phyloP scores from a whole-genome alignment of 2,797 vertebrate genomes.

The Lates japonicus region DNA sequence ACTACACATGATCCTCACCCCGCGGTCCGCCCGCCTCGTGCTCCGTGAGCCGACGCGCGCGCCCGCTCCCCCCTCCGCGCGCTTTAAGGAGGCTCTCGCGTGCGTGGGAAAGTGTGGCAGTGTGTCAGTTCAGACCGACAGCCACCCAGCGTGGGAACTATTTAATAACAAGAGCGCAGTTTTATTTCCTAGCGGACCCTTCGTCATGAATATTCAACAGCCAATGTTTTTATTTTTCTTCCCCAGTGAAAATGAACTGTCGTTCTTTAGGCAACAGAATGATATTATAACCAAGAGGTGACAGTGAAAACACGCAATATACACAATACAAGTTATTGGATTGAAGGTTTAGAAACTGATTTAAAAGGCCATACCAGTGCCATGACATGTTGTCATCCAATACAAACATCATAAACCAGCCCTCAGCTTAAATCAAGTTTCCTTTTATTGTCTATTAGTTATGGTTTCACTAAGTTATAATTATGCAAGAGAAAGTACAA shows the following conservation, averaged over 20 bases:
- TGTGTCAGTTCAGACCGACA: conserved; percentile 78
- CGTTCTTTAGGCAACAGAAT: neutral
- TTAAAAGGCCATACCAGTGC: neutral
- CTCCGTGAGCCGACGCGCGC: conserved; percentile 77
- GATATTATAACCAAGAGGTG: neutral
- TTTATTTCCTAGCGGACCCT: neutral
- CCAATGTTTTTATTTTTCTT: neutral
- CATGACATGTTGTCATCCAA: neutral
- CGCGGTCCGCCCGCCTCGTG: conserved; percentile 83
- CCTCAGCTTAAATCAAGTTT: neutral
- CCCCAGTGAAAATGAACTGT: too few species aligned
- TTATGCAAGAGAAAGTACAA: neutral
- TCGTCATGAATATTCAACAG: neutral
- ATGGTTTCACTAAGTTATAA: neutral
- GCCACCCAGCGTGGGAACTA: conserved; percentile 78
- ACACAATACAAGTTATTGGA: too few species aligned
- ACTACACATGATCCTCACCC: conserved; percentile 88
- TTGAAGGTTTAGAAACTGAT: neutral
- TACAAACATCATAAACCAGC: neutral
- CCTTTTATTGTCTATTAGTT: neutral
- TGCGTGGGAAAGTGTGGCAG: conserved; percentile 88
- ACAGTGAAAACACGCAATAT: too few species aligned
- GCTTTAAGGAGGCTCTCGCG: conserved; percentile 80
- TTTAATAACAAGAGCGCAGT: conserved; percentile 35
- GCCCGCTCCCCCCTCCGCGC: conserved; percentile 60